Evolutionary conservation across 2,888 invertebrate genomes (phyloP).

Genomic region (Sclerodermus sp.): DNA sequence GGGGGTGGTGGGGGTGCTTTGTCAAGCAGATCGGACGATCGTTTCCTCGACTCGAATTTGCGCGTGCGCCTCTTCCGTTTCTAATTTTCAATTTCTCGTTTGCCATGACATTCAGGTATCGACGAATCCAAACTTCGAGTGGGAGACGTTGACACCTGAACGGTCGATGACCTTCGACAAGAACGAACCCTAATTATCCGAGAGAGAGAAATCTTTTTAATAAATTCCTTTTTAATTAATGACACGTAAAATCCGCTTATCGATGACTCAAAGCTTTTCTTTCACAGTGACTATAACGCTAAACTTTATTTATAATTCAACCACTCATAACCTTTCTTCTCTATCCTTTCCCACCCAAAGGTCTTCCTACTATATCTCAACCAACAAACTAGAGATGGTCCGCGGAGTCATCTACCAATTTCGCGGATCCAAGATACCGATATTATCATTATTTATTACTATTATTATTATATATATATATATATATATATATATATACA

Average conservation of each 20-base stretch:
- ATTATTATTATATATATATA: too few species aligned
- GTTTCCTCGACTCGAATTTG: too few species aligned
- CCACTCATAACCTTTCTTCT: conserved; percentile 47
- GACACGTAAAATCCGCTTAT: conserved; percentile 15
- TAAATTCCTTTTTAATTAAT: conserved; percentile 27
- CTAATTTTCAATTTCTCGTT: too few species aligned
- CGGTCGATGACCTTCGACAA: not conserved
- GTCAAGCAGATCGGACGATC: too few species aligned
- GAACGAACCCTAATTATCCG: conserved; percentile 30
- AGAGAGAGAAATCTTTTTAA: conserved; percentile 14
- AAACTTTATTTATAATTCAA: conserved; percentile 56
- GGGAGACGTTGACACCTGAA: too few species aligned
- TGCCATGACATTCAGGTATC: too few species aligned
- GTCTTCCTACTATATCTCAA: not conserved
- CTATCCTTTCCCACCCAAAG: conserved; percentile 10
- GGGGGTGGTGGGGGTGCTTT: conserved; percentile 13
- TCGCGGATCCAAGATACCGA: not conserved
- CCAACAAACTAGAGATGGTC: not conserved
- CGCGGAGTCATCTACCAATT: not conserved
- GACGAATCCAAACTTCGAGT: too few species aligned
- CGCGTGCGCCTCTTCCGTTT: too few species aligned
- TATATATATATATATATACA: too few species aligned
- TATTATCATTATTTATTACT: not conserved
- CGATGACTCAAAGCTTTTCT: conserved; percentile 36
- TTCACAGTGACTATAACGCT: conserved; percentile 41